These are phyloP conservation scores for Sphenodon punctatus DNA, from an alignment of 2,797 vertebrate genomes.

Conservation along the genomic window DNA sequence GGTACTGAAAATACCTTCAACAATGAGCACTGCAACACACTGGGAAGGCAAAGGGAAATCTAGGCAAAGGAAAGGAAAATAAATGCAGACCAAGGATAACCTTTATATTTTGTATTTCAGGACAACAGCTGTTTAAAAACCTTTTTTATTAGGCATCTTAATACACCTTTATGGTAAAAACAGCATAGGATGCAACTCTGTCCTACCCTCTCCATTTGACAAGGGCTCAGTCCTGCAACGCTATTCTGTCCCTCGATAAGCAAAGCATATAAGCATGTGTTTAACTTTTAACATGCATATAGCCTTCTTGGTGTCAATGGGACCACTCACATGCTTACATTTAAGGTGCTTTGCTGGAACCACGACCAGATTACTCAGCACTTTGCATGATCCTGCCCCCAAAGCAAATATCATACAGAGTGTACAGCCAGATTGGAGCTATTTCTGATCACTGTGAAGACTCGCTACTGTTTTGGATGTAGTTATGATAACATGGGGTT, in stretches of 20 bases:
- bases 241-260: background rate
- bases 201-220: background rate
- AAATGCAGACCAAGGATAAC: conserved; percentile 10
- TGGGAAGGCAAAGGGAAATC: conserved; percentile 22
- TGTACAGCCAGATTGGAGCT: background rate
- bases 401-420: background rate
- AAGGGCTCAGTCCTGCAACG: background rate
- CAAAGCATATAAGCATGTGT: background rate
- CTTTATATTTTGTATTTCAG: background rate
- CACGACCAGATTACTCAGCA: background rate
- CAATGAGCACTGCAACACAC: background rate
- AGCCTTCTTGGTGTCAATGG: too few species aligned
- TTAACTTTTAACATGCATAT: background rate
- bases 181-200: background rate
- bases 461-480: background rate
- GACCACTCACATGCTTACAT: too few species aligned
- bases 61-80: conserved; percentile 20
- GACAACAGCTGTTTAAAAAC: background rate
- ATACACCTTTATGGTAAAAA: background rate
- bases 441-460: background rate
- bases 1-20: conserved; percentile 1
- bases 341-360: too few species aligned
- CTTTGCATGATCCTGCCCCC: background rate
- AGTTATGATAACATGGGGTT: background rate
- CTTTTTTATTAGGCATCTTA: conserved; percentile 9